Percentiles rank a stretch among this genome's conserved stretches.
Conservation (phyloP, 2,888 invertebrate species). For the Lasioglossum figueresi region DNA sequence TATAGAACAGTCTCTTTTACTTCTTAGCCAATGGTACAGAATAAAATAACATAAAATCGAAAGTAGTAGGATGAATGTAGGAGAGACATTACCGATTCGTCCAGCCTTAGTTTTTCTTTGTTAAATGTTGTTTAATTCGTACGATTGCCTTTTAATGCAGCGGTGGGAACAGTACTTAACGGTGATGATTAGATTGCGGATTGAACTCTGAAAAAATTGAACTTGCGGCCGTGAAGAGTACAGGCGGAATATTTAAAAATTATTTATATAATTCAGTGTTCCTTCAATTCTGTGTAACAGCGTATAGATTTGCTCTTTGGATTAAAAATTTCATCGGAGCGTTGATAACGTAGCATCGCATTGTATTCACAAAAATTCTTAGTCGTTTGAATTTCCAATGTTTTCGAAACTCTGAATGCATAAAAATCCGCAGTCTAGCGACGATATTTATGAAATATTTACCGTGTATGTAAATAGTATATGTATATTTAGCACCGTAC, state of each 20-base stretch:
- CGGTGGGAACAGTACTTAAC: slow-evolving; percentile 9
- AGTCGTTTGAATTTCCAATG: background rate
- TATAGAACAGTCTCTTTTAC: slow-evolving; percentile 6
- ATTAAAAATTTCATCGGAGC: background rate
- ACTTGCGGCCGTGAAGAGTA: background rate
- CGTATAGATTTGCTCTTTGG: background rate
- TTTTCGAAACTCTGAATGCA: background rate
- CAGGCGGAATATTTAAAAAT: background rate
- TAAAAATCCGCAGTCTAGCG: background rate
- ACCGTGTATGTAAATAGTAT: slow-evolving; percentile 33
- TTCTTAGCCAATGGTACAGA: slow-evolving; percentile 5
- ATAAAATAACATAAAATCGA: slow-evolving; percentile 6
- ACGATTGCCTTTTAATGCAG: slow-evolving; percentile 25
- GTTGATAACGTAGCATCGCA: background rate
- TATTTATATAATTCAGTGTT: too few relatives aligned
- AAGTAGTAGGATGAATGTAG: background rate
- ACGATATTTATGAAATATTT: slow-evolving; percentile 22
- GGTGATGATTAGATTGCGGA: background rate
- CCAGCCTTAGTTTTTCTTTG: background rate
- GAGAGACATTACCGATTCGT: background rate
- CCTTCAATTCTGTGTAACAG: too few relatives aligned
- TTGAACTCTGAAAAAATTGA: background rate
- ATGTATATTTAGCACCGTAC: background rate
- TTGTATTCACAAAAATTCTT: background rate
- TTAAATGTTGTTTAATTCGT: slow-evolving; percentile 15